Base-by-base conservation (phyloP, 2,888 invertebrate genomes). In the Dendrolimus pini region DNA sequence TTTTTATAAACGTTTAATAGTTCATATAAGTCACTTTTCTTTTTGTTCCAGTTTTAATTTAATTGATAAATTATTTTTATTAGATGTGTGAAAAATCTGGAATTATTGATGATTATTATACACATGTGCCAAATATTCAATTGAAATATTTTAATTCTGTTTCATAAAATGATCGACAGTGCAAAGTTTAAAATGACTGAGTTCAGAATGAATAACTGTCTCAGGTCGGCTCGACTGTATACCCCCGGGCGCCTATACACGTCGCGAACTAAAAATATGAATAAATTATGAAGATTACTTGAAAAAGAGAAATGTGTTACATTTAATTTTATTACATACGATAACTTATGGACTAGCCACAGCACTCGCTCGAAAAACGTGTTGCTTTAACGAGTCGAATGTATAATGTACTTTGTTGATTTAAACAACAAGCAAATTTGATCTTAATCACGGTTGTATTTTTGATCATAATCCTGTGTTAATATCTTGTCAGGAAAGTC, bases 251-350 rank as follows among this genome's bases (percentile, higher is more conserved):
- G 82, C 78, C 83, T 77, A 80, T 80, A 78, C 80, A 80, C 81
- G 81, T 82, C 82, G 84, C 85, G 66, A 83, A 83, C 87, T 87
- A 85, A 89, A 89, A 89, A 87, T 86, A 80, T 83, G 80, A 83
- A 88, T 89, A 89, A 89, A 88, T 89, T 88, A 89, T 88, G 80
- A 88, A 89, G 88, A 89, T 89, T 88, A 89, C 83, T 84, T 83
- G 89, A 86, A 88, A 89, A 89, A 87, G 89, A 89, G 86, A 89
- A 89, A 90, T 89, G 88, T 89, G 89, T 85, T 89, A 89, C 89
- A 90, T 89, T 90, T 89, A 89, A 90, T 89, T 89, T 90, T 90
- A 89, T 90, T 90, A 89, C 89, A 83, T 76, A 80, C 88, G 82
- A 90, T 89, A 89, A 90, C 81, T 89, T 89, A 89, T 87, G 83